A percentile compares a stretch with the other conserved stretches of the same genome.
These are phyloP conservation scores for Mobula birostris DNA, from an alignment of 2,113 vertebrate genomes.

Conservation along the genomic window DNA sequence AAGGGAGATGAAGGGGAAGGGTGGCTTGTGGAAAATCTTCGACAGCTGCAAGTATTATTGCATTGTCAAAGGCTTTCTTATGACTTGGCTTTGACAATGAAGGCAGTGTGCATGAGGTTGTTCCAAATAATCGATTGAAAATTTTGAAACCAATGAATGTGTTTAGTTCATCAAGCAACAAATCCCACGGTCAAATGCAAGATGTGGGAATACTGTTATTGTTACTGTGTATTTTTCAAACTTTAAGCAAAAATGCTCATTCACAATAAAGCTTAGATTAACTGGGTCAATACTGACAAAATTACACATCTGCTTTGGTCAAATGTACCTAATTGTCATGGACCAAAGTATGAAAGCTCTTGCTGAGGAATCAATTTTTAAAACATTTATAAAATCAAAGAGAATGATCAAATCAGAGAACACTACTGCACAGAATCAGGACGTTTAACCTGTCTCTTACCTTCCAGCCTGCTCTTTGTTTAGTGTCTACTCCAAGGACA, in stretches of 20 bases:
- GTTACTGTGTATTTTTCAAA: not conserved
- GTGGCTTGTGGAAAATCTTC: not conserved
- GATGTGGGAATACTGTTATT: not conserved
- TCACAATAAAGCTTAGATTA: not conserved
- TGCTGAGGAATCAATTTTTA: not conserved
- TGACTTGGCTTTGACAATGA: not conserved
- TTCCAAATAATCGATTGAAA: constrained; percentile 11
- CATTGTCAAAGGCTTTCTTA: not conserved
- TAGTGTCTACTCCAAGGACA: not conserved
- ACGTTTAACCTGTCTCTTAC: too few species aligned
- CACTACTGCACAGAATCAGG: too few species aligned
- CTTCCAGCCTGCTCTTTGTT: not conserved
- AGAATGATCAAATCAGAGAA: too few species aligned
- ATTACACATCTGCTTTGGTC: not conserved
- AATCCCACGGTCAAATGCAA: not conserved
- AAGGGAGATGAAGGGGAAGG: not conserved
- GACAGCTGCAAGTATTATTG: constrained; percentile 26
- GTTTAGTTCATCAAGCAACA: not conserved
- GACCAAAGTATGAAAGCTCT: not conserved
- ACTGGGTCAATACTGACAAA: not conserved
- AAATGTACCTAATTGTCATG: not conserved
- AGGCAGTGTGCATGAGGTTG: not conserved
- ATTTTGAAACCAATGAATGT: constrained; percentile 7
- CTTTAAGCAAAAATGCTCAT: not conserved
- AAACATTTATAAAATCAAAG: not conserved